These are phyloP conservation scores for Catharus bicknelli DNA, from an alignment of 2,113 vertebrate species.

Conservation along the genomic window DNA sequence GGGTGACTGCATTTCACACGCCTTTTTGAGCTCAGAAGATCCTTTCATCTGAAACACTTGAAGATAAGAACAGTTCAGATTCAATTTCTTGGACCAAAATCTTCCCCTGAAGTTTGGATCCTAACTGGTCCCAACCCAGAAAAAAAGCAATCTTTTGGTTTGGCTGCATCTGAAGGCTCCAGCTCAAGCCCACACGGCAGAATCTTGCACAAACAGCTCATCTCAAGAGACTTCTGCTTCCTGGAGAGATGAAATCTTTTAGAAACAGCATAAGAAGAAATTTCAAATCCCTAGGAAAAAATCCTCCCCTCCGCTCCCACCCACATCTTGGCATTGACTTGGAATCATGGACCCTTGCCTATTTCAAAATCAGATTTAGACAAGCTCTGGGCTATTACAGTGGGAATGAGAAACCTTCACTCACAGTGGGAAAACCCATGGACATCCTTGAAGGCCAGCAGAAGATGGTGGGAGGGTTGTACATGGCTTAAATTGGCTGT, in stretches of 20 bases:
- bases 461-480: background rate
- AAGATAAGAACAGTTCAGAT: conserved; percentile 38
- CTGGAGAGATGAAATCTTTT: conserved; percentile 62
- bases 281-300: conserved; percentile 50
- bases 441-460: background rate
- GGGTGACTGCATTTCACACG: background rate
- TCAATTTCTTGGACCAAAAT: conserved; percentile 25
- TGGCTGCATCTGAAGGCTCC: conserved; percentile 29
- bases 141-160: conserved; percentile 2
- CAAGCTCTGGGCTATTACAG: background rate
- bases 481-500: background rate
- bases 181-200: background rate
- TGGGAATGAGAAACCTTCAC: background rate
- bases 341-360: conserved; percentile 14
- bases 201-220: conserved; percentile 43
- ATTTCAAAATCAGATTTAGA: conserved; percentile 40
- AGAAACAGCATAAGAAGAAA: conserved; percentile 2
- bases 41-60: conserved; percentile 36
- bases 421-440: background rate
- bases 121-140: background rate
- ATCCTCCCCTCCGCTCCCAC: background rate
- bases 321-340: conserved; percentile 15
- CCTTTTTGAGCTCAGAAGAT: background rate
- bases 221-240: conserved; percentile 30
- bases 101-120: conserved; percentile 15